Conservation (phyloP, 2,888 invertebrate species). For the Bhutanitis thaidina region DNA sequence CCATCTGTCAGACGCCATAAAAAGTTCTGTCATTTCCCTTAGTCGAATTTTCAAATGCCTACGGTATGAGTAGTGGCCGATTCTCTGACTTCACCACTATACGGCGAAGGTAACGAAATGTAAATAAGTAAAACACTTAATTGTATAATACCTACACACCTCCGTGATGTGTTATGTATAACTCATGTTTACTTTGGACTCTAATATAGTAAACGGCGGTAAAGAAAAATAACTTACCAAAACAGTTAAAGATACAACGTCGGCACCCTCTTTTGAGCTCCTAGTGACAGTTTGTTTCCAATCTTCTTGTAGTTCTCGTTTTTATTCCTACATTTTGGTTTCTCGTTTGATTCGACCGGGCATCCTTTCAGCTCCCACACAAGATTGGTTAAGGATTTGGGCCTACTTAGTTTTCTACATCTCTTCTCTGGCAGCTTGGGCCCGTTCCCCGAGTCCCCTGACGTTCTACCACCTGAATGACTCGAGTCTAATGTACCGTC, state of each 20-base stretch:
- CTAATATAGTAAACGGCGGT: background rate
- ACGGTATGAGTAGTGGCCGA: too few species aligned
- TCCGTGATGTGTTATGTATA: too few species aligned
- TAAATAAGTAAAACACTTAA: too few species aligned
- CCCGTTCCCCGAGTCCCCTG: constrained; percentile 89
- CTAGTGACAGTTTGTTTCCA: constrained; percentile 73
- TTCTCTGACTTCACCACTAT: too few species aligned
- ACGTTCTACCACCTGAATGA: constrained; percentile 92
- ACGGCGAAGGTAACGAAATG: too few species aligned
- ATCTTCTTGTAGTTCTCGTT: constrained; percentile 75
- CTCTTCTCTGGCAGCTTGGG: constrained; percentile 91
- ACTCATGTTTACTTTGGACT: too few species aligned
- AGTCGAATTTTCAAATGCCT: too few species aligned
- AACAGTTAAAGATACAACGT: constrained; percentile 76
- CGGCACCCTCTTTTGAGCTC: constrained; percentile 78
- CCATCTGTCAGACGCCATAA: too few species aligned
- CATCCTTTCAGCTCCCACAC: constrained; percentile 87
- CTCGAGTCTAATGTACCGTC: constrained; percentile 94
- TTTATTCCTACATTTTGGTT: constrained; percentile 73
- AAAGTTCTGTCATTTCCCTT: too few species aligned
- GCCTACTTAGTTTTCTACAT: constrained; percentile 89
- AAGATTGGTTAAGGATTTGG: constrained; percentile 91
- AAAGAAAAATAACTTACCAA: constrained; percentile 45
- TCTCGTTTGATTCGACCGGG: constrained; percentile 64
- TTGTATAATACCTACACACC: too few species aligned